Evolutionary conservation across 2,888 invertebrate genomes (phyloP).

Genomic region (Capitulum mitella): DNA sequence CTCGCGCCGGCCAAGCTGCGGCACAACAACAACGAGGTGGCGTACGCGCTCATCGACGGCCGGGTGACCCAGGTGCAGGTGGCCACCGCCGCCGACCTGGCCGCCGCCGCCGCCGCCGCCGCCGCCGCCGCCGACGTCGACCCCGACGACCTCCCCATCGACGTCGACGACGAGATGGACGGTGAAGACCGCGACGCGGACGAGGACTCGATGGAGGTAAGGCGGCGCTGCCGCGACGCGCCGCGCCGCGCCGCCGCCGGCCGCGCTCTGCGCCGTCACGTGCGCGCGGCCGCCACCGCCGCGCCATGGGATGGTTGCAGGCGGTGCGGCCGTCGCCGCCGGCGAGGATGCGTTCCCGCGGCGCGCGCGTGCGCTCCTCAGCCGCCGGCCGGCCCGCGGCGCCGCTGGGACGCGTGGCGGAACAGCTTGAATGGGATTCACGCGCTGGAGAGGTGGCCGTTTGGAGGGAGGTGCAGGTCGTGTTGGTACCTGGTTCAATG

Average conservation of each 20-base stretch:
- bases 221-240: background rate
- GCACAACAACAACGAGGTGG: background rate
- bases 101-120: conserved; percentile 12
- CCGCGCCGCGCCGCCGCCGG: background rate
- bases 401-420: too few species aligned
- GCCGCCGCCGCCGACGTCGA: conserved; percentile 17
- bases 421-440: too few species aligned
- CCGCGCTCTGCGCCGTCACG: too few species aligned
- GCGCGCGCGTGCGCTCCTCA: background rate
- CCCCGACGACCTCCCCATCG: background rate
- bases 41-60: conserved; percentile 24
- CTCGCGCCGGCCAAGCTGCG: background rate
- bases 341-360: background rate
- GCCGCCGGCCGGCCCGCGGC: background rate
- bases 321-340: background rate
- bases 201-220: conserved; percentile 14
- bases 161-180: background rate
- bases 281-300: background rate
- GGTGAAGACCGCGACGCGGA: background rate
- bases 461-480: too few species aligned
- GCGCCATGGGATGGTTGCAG: conserved; percentile 13
- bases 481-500: too few species aligned
- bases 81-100: background rate
- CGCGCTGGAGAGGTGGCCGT: too few species aligned
- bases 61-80: conserved; percentile 25